Conservation (phyloP, 2,113 vertebrate species). For the Nycticorax nycticorax region DNA sequence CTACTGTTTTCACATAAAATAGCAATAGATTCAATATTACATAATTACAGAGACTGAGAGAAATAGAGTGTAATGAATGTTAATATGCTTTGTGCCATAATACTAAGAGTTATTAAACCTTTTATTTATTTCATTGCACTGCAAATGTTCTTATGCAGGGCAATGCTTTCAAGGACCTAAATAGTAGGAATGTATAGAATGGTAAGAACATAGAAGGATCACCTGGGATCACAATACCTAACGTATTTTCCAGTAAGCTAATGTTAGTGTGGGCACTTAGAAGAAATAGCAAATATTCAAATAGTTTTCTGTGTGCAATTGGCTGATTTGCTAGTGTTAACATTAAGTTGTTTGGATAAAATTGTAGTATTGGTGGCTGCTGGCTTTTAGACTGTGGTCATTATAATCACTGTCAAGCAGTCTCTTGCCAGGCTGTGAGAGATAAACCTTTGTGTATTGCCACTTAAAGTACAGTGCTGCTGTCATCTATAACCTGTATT, state of each 20-base stretch:
- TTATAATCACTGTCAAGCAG: neutral
- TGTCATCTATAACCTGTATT: neutral
- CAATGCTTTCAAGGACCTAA: neutral
- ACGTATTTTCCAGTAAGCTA: neutral
- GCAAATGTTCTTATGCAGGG: neutral
- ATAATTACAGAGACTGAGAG: constrained; percentile 25
- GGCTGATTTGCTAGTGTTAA: neutral
- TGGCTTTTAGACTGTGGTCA: neutral
- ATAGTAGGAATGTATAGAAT: neutral
- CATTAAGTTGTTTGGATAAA: neutral
- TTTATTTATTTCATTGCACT: constrained; percentile 2
- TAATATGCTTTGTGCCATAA: neutral
- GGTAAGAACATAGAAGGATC: neutral
- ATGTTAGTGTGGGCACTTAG: accelerated
- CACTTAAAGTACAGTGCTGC: neutral
- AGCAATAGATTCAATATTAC: constrained; percentile 8
- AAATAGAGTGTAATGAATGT: constrained; percentile 18
- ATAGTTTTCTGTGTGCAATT: neutral
- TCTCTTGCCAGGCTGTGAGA: neutral
- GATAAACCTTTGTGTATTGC: neutral
- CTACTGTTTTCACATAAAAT: constrained; percentile 42
- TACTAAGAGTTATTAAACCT: neutral
- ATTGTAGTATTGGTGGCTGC: neutral
- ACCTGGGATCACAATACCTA: neutral
- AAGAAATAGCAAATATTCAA: neutral